Percentiles rank a stretch among this genome's conserved stretches.
These are phyloP conservation scores for Acanthosepion lycidas DNA, from an alignment of 2,888 invertebrate genomes.

Conservation along the genomic window DNA sequence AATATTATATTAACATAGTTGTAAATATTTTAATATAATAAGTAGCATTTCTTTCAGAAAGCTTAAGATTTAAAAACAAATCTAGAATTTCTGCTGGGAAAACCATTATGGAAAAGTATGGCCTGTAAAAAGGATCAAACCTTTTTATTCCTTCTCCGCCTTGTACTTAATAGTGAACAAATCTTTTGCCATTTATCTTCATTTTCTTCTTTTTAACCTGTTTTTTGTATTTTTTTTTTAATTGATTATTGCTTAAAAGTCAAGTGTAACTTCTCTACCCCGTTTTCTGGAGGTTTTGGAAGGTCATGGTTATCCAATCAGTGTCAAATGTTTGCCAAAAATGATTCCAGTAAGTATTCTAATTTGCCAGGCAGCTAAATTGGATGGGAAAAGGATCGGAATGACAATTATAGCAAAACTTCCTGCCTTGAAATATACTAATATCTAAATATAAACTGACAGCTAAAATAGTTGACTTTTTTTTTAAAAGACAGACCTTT, in stretches of 20 bases:
- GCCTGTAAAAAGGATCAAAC: no score
- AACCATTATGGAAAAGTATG: no score
- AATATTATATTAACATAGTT: no score
- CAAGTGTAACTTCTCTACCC: not conserved
- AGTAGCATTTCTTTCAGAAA: no score
- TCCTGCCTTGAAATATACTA: not conserved
- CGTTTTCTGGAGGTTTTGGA: not conserved
- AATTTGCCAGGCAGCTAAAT: not conserved
- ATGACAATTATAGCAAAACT: not conserved
- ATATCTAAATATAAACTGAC: conserved; percentile 3
- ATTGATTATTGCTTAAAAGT: conserved; percentile 4
- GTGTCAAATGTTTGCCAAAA: not conserved
- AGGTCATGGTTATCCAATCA: not conserved
- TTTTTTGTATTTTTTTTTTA: not conserved
- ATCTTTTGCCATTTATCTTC: not conserved
- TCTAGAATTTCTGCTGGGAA: no score
- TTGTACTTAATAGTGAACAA: not conserved
- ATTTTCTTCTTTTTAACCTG: not conserved
- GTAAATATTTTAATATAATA: no score
- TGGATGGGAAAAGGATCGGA: not conserved
- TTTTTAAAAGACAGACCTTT: not conserved
- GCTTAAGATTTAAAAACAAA: no score
- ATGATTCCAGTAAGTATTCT: not conserved
- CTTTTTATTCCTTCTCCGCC: not conserved
- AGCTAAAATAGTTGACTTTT: not conserved